Evolutionary conservation across 2,888 invertebrate species (phyloP).

Genomic region (Eilema griseolum): DNA sequence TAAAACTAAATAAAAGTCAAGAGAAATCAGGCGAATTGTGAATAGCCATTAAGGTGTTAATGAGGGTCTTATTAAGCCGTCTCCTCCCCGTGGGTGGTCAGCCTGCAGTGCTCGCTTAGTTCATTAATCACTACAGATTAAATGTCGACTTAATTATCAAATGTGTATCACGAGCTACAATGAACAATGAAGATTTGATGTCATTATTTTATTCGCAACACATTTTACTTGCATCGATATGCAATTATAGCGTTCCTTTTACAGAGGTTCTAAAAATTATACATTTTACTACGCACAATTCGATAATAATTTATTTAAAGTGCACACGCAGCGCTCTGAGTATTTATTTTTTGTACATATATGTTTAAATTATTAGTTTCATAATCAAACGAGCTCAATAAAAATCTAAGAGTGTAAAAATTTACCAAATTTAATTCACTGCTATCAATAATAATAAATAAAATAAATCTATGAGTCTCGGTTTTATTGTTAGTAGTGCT

Average conservation of each 20-base stretch:
- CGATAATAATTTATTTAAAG: background rate
- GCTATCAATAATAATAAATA: background rate
- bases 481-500: no score
- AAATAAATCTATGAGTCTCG: no score
- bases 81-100: conserved; percentile 85
- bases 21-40: conserved; percentile 85
- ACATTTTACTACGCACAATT: background rate
- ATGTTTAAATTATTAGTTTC: no score
- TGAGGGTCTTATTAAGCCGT: conserved; percentile 87
- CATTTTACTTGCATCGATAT: conserved; percentile 25
- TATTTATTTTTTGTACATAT: no score
- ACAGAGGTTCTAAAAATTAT: background rate
- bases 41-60: conserved; percentile 87
- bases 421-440: background rate
- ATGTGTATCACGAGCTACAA: conserved; percentile 68
- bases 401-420: no score
- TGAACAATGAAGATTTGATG: conserved; percentile 55
- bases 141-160: conserved; percentile 79
- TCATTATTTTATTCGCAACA: conserved; percentile 42
- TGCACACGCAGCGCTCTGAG: background rate
- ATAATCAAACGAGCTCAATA: no score
- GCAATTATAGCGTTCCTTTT: background rate
- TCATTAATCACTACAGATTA: conserved; percentile 82
- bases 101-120: conserved; percentile 75
- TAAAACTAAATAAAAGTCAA: conserved; percentile 81